Conservation (phyloP, 1,140 invertebrate genomes). For the Varroa destructor region DNA sequence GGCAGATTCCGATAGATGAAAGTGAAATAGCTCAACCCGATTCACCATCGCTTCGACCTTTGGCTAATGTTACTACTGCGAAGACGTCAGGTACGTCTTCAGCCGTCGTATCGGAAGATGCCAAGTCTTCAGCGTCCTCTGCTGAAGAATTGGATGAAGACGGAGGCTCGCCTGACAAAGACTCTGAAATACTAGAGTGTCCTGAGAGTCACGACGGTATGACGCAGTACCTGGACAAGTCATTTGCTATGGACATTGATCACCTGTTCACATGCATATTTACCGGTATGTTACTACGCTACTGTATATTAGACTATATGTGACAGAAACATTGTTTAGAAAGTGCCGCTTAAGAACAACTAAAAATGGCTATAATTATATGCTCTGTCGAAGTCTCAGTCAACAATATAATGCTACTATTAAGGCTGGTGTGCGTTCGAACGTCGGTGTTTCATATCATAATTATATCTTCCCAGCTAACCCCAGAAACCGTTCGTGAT, state of each 20-base stretch:
- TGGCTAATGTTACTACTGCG: too few relatives aligned
- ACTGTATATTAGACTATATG: too few relatives aligned
- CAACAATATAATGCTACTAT: too few relatives aligned
- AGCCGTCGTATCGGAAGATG: neutral
- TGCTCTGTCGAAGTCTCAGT: too few relatives aligned
- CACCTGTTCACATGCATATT: conserved; percentile 23
- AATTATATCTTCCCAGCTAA: too few relatives aligned
- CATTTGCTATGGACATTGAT: conserved; percentile 21
- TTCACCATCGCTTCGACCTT: neutral
- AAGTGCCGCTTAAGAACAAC: neutral
- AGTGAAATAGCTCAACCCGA: neutral
- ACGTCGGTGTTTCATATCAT: too few relatives aligned
- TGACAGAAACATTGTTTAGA: too few relatives aligned
- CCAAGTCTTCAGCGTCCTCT: conserved; percentile 2
- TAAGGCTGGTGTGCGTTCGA: too few relatives aligned
- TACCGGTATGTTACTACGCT: neutral
- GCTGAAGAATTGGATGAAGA: neutral
- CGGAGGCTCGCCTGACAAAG: neutral
- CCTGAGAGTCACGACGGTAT: neutral
- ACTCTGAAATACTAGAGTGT: neutral
- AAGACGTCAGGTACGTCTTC: too few relatives aligned
- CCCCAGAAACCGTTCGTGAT: too few relatives aligned
- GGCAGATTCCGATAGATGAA: neutral
- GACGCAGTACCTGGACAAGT: conserved; percentile 12
- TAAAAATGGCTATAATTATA: neutral